Evolutionary conservation across 2,888 invertebrate genomes (phyloP).

Genomic region (Microplitis manilae): DNA sequence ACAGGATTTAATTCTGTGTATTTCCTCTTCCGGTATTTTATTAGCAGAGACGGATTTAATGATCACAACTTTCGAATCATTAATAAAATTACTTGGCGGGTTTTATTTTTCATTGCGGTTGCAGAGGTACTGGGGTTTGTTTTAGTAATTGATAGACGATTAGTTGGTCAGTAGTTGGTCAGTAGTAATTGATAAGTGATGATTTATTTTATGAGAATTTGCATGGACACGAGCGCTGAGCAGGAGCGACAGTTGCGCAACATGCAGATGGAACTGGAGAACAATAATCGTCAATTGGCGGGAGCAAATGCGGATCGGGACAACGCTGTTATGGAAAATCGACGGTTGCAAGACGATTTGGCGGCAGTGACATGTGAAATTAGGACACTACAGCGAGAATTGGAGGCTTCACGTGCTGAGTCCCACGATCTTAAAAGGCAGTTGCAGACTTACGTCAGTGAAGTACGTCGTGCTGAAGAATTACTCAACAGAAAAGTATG

Average conservation of each 20-base stretch:
- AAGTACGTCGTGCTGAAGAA: slow-evolving; percentile 86
- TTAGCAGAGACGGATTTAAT: background rate
- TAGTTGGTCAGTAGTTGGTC: too few species aligned
- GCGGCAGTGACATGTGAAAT: slow-evolving; percentile 77
- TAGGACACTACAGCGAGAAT: slow-evolving; percentile 77
- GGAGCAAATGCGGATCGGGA: slow-evolving; percentile 75
- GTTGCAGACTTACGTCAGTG: slow-evolving; percentile 85
- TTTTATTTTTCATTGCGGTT: too few species aligned
- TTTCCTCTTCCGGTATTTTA: background rate
- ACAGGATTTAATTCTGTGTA: background rate
- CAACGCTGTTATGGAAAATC: slow-evolving; percentile 78
- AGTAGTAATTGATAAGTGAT: background rate
- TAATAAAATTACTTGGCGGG: background rate
- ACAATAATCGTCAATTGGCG: slow-evolving; percentile 76
- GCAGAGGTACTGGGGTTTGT: too few species aligned
- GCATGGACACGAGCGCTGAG: slow-evolving; percentile 63
- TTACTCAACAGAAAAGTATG: slow-evolving; percentile 79
- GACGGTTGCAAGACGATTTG: slow-evolving; percentile 83
- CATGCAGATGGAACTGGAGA: slow-evolving; percentile 73
- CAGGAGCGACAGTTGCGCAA: slow-evolving; percentile 63
- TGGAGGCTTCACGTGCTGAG: slow-evolving; percentile 80
- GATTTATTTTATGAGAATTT: slow-evolving; percentile 53
- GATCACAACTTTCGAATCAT: background rate
- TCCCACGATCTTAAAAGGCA: slow-evolving; percentile 83
- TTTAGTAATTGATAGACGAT: too few species aligned